Conservation (phyloP, 2,113 vertebrate genomes). For the Helogale parvula region DNA sequence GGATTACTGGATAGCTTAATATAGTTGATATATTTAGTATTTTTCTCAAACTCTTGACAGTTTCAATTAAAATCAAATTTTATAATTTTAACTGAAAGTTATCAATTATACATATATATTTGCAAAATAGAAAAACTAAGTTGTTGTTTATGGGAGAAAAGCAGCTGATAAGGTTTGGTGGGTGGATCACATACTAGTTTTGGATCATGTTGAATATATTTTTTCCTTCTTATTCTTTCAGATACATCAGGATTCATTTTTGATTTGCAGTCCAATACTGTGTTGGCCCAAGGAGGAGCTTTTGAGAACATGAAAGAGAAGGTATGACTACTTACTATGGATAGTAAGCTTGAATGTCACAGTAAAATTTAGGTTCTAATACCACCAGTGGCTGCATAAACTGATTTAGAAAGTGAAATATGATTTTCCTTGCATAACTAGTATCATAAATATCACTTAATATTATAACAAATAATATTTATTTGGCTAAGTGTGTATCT, state of each 20-base stretch:
- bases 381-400: neutral
- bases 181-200: neutral
- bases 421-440: conserved; percentile 15
- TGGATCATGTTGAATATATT: conserved; percentile 43
- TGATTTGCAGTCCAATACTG: conserved; percentile 96
- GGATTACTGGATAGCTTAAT: conserved; percentile 12
- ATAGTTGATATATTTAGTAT: conserved; percentile 7
- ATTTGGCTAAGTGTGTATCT: neutral
- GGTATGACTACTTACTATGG: conserved; percentile 83
- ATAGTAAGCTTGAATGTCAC: conserved; percentile 28
- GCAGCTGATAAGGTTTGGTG: neutral
- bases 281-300: conserved; percentile 95
- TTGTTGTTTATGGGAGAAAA: conserved; percentile 9
- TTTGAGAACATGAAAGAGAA: conserved; percentile 98
- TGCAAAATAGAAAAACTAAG: conserved; percentile 5
- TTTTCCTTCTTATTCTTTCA: conserved; percentile 77
- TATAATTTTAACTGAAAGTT: conserved; percentile 35
- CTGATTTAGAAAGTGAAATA: conserved; percentile 35
- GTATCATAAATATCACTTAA: neutral
- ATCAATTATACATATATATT: neutral
- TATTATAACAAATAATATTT: neutral
- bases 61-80: conserved; percentile 49
- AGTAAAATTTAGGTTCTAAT: conserved; percentile 40
- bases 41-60: conserved; percentile 15
- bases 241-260: conserved; percentile 95